Percentiles rank a stretch among this genome's conserved stretches.
phyloP scores from a whole-genome alignment of 2,888 invertebrate species.

The Drosophila fungiperda region DNA sequence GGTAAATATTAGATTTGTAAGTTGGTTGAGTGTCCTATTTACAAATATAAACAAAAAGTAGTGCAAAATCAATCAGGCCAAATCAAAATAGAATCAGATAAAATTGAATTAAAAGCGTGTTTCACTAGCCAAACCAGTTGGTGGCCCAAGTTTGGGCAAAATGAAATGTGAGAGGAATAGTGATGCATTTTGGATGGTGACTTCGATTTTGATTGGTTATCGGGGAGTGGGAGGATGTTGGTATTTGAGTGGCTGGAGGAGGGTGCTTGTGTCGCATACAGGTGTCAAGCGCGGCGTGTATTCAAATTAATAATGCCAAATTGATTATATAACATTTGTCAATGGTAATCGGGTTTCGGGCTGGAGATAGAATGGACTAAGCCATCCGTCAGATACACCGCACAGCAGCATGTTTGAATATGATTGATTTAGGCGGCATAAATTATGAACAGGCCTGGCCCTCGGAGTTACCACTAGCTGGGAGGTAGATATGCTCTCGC shows the following conservation, averaged over 20 bases:
- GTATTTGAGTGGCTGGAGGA: background rate
- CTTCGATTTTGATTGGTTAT: background rate
- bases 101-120: slow-evolving; percentile 23
- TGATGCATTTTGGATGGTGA: slow-evolving; percentile 27
- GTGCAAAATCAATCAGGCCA: background rate
- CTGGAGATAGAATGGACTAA: slow-evolving; percentile 28
- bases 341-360: slow-evolving; percentile 60
- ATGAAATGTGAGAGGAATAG: slow-evolving; percentile 18
- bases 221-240: background rate
- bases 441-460: slow-evolving; percentile 65
- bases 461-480: background rate
- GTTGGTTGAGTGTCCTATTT: slow-evolving; percentile 21
- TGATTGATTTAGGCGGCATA: slow-evolving; percentile 72
- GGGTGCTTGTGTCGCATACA: slow-evolving; percentile 39
- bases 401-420: slow-evolving; percentile 66
- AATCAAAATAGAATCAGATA: slow-evolving; percentile 21
- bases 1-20: slow-evolving; percentile 15
- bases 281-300: slow-evolving; percentile 61
- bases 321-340: slow-evolving; percentile 79
- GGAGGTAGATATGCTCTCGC: background rate
- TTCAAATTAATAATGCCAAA: slow-evolving; percentile 80
- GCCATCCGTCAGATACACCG: slow-evolving; percentile 51
- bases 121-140: slow-evolving; percentile 31
- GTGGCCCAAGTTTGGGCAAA: slow-evolving; percentile 22
- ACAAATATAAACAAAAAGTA: slow-evolving; percentile 10